Base-by-base conservation (phyloP, 2,113 vertebrate genomes). In the Macaca nemestrina region DNA sequence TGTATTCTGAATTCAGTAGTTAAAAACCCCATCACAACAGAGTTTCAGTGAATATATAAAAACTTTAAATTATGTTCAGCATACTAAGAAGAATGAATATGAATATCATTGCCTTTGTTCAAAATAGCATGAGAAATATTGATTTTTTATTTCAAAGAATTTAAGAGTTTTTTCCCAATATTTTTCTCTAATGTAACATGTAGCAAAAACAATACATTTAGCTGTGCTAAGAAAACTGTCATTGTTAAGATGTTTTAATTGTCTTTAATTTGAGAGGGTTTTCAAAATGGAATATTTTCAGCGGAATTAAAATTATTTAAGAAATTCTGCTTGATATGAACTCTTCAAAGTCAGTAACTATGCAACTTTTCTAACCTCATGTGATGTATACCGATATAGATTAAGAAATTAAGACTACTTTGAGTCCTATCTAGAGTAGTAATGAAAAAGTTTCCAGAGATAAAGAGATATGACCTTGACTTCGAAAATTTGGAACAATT, bases 161-260 rank as follows among this genome's bases (percentile, higher is more conserved):
- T 90, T n/a, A 61, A 88, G 6, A 35, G 1, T n/a, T 83, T 81
- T 82, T 43, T 59, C 1, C 22, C 45, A 40, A 4, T 57, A 52
- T 96, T 50, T 48, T 61, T 84, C 43, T 90, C 14, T 59, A 83
- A 59, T 64, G n/a, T 93, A 87, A 79, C 93, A 87, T 79, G n/a
- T 80, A 89, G 61, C 52, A 59, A 78, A 90, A 94, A 32, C 5
- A 32, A 22, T 86, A 10, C n/a, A 78, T 76, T 73, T 83, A 87
- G 35, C 9, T 73, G 22, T 95, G 59, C 57, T 78, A 76, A 90
- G 61, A 73, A 87, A 96, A 64, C 59, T 48, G 11, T 78, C 45
- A 64, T 18, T 72, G 14, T 83, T 79, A 93, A 95, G 93, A 72
- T 67, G 43, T 59, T 89, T 85, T 76, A 67, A 91, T 30, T 84